A percentile compares a stretch with the other conserved stretches of the same genome.
Conservation (phyloP, 2,113 vertebrate species). For the Thymallus thymallus region DNA sequence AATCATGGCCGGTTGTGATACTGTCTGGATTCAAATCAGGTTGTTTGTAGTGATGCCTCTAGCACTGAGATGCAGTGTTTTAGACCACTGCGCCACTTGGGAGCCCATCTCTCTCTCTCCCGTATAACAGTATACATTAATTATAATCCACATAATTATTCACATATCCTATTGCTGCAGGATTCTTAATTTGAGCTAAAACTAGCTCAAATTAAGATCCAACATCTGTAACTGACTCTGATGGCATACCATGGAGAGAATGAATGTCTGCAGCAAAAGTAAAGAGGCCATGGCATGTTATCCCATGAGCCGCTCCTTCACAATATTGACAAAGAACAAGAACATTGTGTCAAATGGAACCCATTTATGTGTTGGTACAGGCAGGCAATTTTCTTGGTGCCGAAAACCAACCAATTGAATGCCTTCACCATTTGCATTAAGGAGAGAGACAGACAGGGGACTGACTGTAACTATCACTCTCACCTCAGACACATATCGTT, state of each 20-base stretch:
- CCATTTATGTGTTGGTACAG: constrained; percentile 16
- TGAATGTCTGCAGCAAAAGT: not conserved
- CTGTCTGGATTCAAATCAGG: too few species aligned
- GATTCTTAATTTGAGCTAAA: not conserved
- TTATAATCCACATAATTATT: too few species aligned
- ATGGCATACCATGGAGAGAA: not conserved
- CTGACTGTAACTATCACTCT: not conserved
- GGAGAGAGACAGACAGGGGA: constrained; percentile 19
- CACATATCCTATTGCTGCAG: too few species aligned
- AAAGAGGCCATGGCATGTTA: not conserved
- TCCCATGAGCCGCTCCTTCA: not conserved
- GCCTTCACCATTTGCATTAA: constrained; percentile 63
- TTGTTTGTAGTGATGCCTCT: too few species aligned
- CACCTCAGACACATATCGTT: constrained; percentile 33
- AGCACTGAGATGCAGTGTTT: too few species aligned
- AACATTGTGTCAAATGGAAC: constrained; percentile 31
- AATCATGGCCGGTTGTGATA: too few species aligned
- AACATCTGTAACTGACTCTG: not conserved
- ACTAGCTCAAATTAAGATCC: not conserved
- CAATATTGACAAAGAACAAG: not conserved
- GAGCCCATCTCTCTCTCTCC: too few species aligned
- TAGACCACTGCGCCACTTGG: too few species aligned
- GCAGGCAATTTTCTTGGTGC: not conserved
- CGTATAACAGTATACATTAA: too few species aligned
- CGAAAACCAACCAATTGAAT: constrained; percentile 13